phyloP scores from a whole-genome alignment of 2,888 invertebrate genomes.

The Anthoptus insignis region DNA sequence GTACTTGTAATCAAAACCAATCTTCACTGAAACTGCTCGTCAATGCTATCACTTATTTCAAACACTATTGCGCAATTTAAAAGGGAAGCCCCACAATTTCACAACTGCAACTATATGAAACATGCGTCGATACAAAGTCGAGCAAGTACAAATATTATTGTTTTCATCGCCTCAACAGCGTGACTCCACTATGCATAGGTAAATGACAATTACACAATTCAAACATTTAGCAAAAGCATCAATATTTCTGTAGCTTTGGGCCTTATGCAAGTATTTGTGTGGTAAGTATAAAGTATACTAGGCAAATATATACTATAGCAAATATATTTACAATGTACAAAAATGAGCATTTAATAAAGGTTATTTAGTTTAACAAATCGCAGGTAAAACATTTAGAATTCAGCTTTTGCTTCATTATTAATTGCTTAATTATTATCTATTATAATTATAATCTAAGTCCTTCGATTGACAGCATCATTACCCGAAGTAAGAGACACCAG shows the following conservation, averaged over 20 bases:
- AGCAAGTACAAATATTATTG: background rate
- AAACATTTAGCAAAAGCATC: background rate
- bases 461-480: slow-evolving; percentile 33
- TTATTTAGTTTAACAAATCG: no score
- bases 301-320: no score
- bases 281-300: no score
- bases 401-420: no score
- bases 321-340: no score
- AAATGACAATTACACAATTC: background rate
- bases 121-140: slow-evolving; percentile 5
- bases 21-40: slow-evolving; percentile 5
- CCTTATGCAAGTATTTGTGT: no score
- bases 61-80: slow-evolving; percentile 14
- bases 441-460: slow-evolving; percentile 16
- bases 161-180: slow-evolving; percentile 2
- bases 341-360: no score
- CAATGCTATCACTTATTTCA: slow-evolving; percentile 12
- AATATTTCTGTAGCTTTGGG: no score
- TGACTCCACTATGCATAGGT: background rate
- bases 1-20: no score
- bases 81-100: slow-evolving; percentile 4
- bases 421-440: no score
- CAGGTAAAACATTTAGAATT: no score
- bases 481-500: slow-evolving; percentile 12
- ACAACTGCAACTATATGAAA: slow-evolving; percentile 1